phyloP scores from a whole-genome alignment of 2,888 invertebrate genomes.

The Ceraclea dissimilis region DNA sequence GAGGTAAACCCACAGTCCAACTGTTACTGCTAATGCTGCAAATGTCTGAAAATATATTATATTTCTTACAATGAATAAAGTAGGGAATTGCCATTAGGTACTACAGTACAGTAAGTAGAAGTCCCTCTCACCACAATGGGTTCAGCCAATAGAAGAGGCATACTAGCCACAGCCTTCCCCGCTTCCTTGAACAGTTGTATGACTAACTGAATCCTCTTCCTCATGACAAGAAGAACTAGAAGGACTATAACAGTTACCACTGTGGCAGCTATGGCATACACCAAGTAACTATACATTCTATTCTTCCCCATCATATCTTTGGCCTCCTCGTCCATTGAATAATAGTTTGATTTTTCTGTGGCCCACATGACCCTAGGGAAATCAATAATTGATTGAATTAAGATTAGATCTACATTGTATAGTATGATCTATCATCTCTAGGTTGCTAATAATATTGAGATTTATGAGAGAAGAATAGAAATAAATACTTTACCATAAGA shows the following conservation, averaged over 20 bases:
- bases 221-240: slow-evolving; percentile 51
- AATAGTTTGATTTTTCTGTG: slow-evolving; percentile 31
- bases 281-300: slow-evolving; percentile 36
- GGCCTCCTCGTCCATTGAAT: slow-evolving; percentile 7
- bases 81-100: background rate
- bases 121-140: slow-evolving; percentile 53
- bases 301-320: slow-evolving; percentile 5
- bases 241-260: slow-evolving; percentile 49
- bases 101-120: too few relatives aligned
- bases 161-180: slow-evolving; percentile 54
- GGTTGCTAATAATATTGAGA: too few relatives aligned
- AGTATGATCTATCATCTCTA: background rate
- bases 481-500: slow-evolving; percentile 52
- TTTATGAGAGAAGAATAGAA: too few relatives aligned
- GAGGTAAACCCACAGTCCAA: slow-evolving; percentile 52
- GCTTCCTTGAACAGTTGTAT: slow-evolving; percentile 58
- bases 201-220: slow-evolving; percentile 55
- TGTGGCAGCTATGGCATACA: slow-evolving; percentile 52
- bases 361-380: slow-evolving; percentile 38
- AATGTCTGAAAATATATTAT: slow-evolving; percentile 42
- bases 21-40: slow-evolving; percentile 42
- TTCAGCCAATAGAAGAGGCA: slow-evolving; percentile 54
- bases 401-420: background rate
- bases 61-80: background rate
- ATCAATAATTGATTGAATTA: background rate